phyloP scores from a whole-genome alignment of 2,113 vertebrate species.

The Rhodinocichla rosea region DNA sequence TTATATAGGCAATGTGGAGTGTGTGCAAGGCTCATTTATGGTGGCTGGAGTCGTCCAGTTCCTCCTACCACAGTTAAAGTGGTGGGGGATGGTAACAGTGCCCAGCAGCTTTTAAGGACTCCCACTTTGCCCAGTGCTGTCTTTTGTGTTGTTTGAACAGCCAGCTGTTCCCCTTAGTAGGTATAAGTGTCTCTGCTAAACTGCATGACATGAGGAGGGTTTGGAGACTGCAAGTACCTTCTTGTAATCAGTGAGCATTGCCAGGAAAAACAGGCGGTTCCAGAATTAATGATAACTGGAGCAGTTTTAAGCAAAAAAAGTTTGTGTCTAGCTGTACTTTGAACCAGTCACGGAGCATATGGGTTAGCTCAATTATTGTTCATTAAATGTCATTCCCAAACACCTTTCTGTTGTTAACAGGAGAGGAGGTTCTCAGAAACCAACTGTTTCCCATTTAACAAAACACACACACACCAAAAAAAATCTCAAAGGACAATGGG shows the following conservation, averaged over 20 bases:
- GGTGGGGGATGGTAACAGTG: neutral
- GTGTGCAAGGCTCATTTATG: rapidly evolving
- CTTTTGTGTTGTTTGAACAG: neutral
- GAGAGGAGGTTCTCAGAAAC: neutral
- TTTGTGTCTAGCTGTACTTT: neutral
- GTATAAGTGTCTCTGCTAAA: neutral
- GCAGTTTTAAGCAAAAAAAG: neutral
- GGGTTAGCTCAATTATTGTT: neutral
- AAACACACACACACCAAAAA: neutral
- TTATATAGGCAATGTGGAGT: rapidly evolving
- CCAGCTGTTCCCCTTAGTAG: neutral
- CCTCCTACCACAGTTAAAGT: neutral
- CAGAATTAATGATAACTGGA: neutral
- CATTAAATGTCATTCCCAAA: neutral
- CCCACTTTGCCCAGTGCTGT: neutral
- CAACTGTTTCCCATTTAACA: neutral
- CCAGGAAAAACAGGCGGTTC: neutral
- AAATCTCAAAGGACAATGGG: neutral
- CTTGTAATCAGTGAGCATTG: neutral
- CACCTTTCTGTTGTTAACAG: neutral
- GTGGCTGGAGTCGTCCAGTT: neutral
- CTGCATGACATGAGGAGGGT: neutral
- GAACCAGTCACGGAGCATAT: neutral
- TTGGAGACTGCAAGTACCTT: neutral
- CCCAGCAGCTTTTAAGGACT: neutral